Evolutionary conservation across 2,113 vertebrate species (phyloP), one percentile per base, ranked within the genome.

Genomic region (Ariopsis seemanni): DNA sequence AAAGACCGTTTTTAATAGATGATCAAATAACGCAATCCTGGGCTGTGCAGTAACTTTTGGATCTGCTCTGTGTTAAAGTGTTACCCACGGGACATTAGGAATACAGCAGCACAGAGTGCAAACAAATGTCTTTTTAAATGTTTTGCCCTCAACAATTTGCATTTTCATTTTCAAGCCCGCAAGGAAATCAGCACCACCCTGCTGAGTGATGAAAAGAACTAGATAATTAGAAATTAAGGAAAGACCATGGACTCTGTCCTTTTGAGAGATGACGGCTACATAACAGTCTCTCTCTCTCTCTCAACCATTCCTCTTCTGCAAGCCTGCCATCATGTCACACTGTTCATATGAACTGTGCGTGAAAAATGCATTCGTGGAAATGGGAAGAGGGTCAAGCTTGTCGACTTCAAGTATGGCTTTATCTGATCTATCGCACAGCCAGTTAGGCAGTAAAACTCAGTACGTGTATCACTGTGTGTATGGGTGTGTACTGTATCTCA

Each of bases 351-450:
- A 42, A 55, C 62, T 65, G 74, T 52, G 72, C 72, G 79, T 88
- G 50, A 85, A 82, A 83, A 85, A 86, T 75, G 63, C 67, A 88
- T 90, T 34, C 53, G 42, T 84, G 60, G 82, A 74, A 88, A 80
- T 72, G 79, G 17, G 86, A 87, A 90, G 42, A 77, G 81, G 82
- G 87, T 87, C 60, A 74, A 55, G 87, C 78, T 77, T 67, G 86
- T 83, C 83, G 55, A 71, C 78, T 85, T 84, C 57, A 67, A 86
- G 52, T 52, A 42, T 9, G 22, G 77, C 80, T 86, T 87, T 83
- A 82, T 85, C 52, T 69, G 27, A 63, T 78, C 60, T 53, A 72
- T 87, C 84, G 52, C 85, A 88, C 50, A 79, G 82, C 71, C 53
- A 72, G 48, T 55, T 63, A 57, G 4, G 58, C 79, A 58, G 14